These are phyloP conservation scores for Lepidochrysops patricia DNA, from an alignment of 2,888 invertebrate genomes.

Conservation along the genomic window DNA sequence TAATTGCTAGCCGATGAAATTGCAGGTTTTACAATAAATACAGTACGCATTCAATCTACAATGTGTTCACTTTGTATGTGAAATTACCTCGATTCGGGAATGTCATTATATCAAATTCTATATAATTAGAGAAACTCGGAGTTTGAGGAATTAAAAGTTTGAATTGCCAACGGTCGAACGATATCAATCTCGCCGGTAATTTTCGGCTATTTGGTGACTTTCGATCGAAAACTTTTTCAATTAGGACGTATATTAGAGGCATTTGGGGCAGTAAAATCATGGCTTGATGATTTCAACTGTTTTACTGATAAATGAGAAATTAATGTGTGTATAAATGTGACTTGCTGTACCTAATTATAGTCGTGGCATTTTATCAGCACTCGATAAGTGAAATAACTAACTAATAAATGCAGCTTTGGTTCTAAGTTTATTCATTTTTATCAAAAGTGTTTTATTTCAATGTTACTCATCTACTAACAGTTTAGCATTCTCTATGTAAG, in stretches of 20 bases:
- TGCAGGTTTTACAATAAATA: slow-evolving; percentile 17
- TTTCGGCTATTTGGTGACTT: slow-evolving; percentile 50
- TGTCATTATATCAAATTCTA: slow-evolving; percentile 23
- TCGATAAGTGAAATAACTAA: too few relatives aligned
- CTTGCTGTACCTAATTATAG: not conserved
- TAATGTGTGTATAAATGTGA: slow-evolving; percentile 12
- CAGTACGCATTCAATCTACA: slow-evolving; percentile 28
- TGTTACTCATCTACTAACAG: too few relatives aligned
- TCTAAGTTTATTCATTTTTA: too few relatives aligned
- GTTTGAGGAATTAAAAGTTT: slow-evolving; percentile 59
- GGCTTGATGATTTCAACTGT: slow-evolving; percentile 12
- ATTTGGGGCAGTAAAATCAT: slow-evolving; percentile 9
- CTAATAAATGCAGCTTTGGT: not conserved
- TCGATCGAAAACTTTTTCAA: slow-evolving; percentile 70
- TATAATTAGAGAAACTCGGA: slow-evolving; percentile 37
- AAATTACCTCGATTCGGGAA: slow-evolving; percentile 34
- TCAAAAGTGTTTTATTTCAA: too few relatives aligned
- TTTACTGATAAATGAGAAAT: slow-evolving; percentile 20
- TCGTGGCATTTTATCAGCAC: not conserved
- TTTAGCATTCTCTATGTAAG: too few relatives aligned
- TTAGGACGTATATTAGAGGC: slow-evolving; percentile 33
- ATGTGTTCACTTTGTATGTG: slow-evolving; percentile 49
- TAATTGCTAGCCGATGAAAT: slow-evolving; percentile 13
- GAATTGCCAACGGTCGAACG: slow-evolving; percentile 53
- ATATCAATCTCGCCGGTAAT: slow-evolving; percentile 57